Evolutionary conservation across 2,888 invertebrate genomes (phyloP), one percentile per base, ranked within the genome.

Genomic region (Idaea dimidiata): DNA sequence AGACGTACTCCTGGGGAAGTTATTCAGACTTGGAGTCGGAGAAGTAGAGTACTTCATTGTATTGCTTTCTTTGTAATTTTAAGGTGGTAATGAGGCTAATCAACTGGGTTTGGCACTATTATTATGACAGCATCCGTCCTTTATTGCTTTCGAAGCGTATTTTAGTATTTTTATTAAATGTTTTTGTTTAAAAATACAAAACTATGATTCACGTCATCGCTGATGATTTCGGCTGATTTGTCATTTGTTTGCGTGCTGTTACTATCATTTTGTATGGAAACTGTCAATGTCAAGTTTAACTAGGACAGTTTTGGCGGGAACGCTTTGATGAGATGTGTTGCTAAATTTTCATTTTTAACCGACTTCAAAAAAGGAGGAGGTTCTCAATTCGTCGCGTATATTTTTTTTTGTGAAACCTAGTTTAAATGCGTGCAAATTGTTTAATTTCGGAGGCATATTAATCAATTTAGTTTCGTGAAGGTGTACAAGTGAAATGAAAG

Each of bases 11-110:
- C 94, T 88, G 1, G 94, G 93, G 72, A 86, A 93, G 72, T 84
- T 90, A 74, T 77, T 78, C 16, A 74, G 8, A 59, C 86, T 77
- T 4, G 94, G 93, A 60, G 94, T 88, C 14, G 95, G 94, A 6
- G 95, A 95, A 57, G 94, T 94, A 0, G 94, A 87, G 76, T 94
- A 93, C 80, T 94, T 95, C 95, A 95, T 91, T 63, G 32, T 62
- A 57, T 62, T 17, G 62, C 16, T 24, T 14, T 17, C 17, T 7
- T 17, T 56, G 18, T 62, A 59, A 31, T 53, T 33, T 54, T 5
- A 33, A 8, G 43, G 43, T 8, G 43, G 43, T 43, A 3, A 43
- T 6, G 14, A 43, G 43, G 7, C 2, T 8, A 8, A 1, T 8
- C 14, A 43, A 43, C 43, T 43, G 43, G 43, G 14, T 3, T 43